phyloP scores from a whole-genome alignment of 92 coral and sea anemone species.

The Micromussa lordhowensis region DNA sequence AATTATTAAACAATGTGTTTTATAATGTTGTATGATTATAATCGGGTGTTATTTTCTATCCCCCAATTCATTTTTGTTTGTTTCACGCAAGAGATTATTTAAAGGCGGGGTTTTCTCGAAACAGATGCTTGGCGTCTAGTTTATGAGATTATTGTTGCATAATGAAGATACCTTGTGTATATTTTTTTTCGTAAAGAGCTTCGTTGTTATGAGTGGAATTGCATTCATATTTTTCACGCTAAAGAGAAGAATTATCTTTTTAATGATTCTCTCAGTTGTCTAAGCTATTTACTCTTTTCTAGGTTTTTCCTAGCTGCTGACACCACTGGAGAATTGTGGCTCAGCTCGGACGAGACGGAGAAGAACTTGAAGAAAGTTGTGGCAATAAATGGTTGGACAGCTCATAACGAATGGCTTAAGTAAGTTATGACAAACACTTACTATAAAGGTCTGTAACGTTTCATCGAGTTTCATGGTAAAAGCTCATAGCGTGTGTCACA shows the following conservation, averaged over 20 bases:
- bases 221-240: neutral
- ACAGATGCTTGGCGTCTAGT: too few relatives aligned
- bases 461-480: neutral
- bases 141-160: too few relatives aligned
- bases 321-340: conserved; percentile 95
- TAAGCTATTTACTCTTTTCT: neutral
- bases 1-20: too few relatives aligned
- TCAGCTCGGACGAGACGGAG: conserved; percentile 94
- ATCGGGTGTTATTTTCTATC: too few relatives aligned
- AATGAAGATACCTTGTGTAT: too few relatives aligned
- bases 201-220: too few relatives aligned
- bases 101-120: too few relatives aligned
- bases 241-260: neutral
- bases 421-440: conserved; percentile 42
- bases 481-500: too few relatives aligned
- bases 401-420: conserved; percentile 99
- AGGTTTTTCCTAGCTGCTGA: conserved; percentile 99
- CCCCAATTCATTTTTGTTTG: too few relatives aligned
- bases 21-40: too few relatives aligned
- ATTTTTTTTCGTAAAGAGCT: too few relatives aligned
- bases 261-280: neutral
- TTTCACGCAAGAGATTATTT: too few relatives aligned
- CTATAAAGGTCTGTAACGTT: neutral
- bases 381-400: conserved; percentile 95
- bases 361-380: conserved; percentile 82